Percentiles rank a stretch among this genome's conserved stretches.
Conservation (phyloP, 92 coral and sea anemone species). For the Zoanthus sociatus region DNA sequence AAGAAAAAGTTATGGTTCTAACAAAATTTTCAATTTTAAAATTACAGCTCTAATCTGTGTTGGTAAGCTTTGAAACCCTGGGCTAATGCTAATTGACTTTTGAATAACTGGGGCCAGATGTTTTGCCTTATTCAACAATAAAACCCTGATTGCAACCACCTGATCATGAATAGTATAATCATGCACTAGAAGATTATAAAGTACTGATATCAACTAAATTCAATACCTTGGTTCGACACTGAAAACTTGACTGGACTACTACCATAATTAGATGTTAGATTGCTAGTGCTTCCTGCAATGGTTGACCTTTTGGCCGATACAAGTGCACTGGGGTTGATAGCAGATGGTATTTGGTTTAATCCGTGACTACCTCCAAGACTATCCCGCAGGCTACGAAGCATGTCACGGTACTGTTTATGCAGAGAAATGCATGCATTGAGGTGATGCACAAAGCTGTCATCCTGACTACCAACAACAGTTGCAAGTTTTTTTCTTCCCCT, state of each 20-base stretch:
- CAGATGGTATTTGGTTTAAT: constrained; percentile 59
- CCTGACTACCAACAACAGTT: constrained; percentile 66
- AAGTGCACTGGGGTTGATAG: constrained; percentile 71
- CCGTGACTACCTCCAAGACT: constrained; percentile 91
- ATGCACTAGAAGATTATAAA: no score
- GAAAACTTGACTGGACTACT: constrained; percentile 77
- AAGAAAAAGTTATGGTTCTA: no score
- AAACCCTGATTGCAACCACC: no score
- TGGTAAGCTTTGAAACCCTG: no score
- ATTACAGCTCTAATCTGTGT: no score
- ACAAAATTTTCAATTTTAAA: no score
- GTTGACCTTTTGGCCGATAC: constrained; percentile 69
- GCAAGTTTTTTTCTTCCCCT: constrained; percentile 74
- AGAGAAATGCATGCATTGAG: constrained; percentile 86
- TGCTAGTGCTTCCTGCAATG: constrained; percentile 74
- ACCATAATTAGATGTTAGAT: constrained; percentile 71
- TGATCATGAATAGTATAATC: no score
- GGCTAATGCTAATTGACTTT: no score
- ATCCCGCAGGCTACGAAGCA: constrained; percentile 94
- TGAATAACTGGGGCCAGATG: no score
- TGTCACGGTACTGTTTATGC: constrained; percentile 97
- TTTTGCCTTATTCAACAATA: no score
- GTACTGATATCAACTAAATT: not conserved
- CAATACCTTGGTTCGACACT: constrained; percentile 81
- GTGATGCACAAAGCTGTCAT: constrained; percentile 86